phyloP scores from a whole-genome alignment of 2,888 invertebrate genomes.

The Philereme vetulata region DNA sequence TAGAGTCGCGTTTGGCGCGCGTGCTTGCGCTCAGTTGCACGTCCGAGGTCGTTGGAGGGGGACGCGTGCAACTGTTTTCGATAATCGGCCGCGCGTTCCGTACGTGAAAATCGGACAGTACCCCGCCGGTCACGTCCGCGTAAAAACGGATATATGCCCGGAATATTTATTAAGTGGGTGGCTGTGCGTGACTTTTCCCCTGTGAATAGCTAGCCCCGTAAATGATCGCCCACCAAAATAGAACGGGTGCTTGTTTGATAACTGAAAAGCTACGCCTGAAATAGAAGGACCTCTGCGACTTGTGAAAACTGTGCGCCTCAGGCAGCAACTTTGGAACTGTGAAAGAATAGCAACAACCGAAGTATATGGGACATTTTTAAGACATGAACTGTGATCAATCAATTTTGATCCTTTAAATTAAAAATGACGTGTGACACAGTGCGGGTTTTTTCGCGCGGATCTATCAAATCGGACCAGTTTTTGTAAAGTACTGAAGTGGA shows the following conservation, averaged over 20 bases:
- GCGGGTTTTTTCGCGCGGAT: conserved; percentile 54
- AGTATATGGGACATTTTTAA: conserved; percentile 11
- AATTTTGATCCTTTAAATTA: conserved; percentile 46
- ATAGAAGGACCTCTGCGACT: conserved; percentile 29
- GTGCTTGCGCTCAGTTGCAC: conserved; percentile 82
- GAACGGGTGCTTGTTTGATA: conserved; percentile 72
- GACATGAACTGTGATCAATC: conserved; percentile 44
- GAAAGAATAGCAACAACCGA: conserved; percentile 1
- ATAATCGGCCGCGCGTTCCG: conserved; percentile 83
- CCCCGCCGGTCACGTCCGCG: conserved; percentile 80
- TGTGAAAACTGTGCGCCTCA: conserved; percentile 25
- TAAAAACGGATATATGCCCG: conserved; percentile 85
- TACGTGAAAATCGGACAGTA: conserved; percentile 83
- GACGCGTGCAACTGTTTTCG: conserved; percentile 83
- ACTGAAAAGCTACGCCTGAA: conserved; percentile 64
- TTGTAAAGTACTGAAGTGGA: conserved; percentile 43
- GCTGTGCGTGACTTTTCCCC: conserved; percentile 83
- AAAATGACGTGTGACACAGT: conserved; percentile 54
- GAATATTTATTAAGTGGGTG: conserved; percentile 86
- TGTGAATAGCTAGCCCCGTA: conserved; percentile 76
- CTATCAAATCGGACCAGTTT: conserved; percentile 50
- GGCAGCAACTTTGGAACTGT: conserved; percentile 25
- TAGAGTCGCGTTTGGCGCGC: conserved; percentile 81
- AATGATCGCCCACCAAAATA: conserved; percentile 75
- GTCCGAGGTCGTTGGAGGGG: conserved; percentile 80